phyloP scores from a whole-genome alignment of 30 jellyfish, hydroid and myxozoan species.

The Turritopsis dohrnii region DNA sequence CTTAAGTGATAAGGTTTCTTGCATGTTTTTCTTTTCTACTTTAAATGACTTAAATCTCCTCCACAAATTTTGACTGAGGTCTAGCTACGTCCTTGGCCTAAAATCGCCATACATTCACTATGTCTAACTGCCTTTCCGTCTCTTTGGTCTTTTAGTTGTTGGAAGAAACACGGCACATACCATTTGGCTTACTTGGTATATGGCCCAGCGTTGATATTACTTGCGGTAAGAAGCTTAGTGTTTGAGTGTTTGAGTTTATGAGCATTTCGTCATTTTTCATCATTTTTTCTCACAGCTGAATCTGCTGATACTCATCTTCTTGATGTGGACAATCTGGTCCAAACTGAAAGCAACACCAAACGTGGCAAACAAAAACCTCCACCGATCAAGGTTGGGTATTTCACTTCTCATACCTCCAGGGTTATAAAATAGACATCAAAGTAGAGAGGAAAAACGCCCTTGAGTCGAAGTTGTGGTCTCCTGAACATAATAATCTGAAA shows the following conservation, averaged over 20 bases:
- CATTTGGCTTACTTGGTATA: not conserved
- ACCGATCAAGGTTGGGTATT: conserved; percentile 36
- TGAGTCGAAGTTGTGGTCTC: too few relatives aligned
- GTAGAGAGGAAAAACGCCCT: too few relatives aligned
- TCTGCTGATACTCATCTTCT: conserved; percentile 37
- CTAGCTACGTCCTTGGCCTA: not conserved
- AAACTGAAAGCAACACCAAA: conserved; percentile 40
- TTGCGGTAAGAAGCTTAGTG: not conserved
- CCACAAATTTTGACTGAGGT: not conserved
- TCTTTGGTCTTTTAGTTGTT: not conserved
- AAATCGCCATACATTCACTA: not conserved
- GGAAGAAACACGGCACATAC: not conserved
- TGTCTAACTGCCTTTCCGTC: too few relatives aligned
- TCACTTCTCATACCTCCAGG: too few relatives aligned
- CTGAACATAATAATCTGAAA: too few relatives aligned
- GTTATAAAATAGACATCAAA: too few relatives aligned
- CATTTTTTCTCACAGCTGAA: conserved; percentile 37
- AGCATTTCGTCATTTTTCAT: not conserved
- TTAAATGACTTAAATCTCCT: too few relatives aligned
- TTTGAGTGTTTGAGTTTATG: not conserved
- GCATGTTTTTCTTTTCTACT: not conserved
- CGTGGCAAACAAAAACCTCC: conserved; percentile 29
- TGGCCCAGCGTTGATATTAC: not conserved
- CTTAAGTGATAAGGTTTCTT: not conserved
- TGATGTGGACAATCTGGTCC: conserved; percentile 48